These are phyloP conservation scores for Eulemur albifrons DNA, from an alignment of 2,797 vertebrate species.

Conservation along the genomic window DNA sequence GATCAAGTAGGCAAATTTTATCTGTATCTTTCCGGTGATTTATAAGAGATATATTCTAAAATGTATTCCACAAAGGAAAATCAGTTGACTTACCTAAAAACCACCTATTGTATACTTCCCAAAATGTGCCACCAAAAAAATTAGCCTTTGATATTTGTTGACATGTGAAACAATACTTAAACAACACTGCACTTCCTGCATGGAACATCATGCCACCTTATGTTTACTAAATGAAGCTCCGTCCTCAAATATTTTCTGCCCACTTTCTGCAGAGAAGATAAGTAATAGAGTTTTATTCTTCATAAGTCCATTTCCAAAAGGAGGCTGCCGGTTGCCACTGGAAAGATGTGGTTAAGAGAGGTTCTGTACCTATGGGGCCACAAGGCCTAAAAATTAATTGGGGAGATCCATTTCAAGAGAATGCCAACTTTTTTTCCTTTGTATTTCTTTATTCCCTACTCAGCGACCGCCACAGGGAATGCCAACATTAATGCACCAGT, in stretches of 20 bases:
- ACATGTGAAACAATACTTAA: not conserved
- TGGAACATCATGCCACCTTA: not conserved
- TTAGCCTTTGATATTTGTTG: not conserved
- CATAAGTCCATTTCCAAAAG: not conserved
- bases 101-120: not conserved
- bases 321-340: not conserved
- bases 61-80: not conserved
- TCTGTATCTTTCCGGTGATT: not conserved
- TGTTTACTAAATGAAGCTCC: not conserved
- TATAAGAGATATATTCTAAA: not conserved
- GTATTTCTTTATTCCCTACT: not conserved
- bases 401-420: not conserved
- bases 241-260: slow-evolving; percentile 12
- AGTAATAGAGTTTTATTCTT: not conserved
- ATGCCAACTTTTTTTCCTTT: not conserved
- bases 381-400: not conserved
- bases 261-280: not conserved
- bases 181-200: not conserved
- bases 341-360: not conserved
- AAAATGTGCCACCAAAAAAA: not conserved
- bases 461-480: not conserved
- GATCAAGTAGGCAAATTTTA: not conserved
- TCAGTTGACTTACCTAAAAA: not conserved
- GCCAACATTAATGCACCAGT: not conserved
- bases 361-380: not conserved